A percentile compares a stretch with the other conserved stretches of the same genome.
Evolutionary conservation across 2,113 vertebrate genomes (phyloP).

Genomic region (Uria aalge): DNA sequence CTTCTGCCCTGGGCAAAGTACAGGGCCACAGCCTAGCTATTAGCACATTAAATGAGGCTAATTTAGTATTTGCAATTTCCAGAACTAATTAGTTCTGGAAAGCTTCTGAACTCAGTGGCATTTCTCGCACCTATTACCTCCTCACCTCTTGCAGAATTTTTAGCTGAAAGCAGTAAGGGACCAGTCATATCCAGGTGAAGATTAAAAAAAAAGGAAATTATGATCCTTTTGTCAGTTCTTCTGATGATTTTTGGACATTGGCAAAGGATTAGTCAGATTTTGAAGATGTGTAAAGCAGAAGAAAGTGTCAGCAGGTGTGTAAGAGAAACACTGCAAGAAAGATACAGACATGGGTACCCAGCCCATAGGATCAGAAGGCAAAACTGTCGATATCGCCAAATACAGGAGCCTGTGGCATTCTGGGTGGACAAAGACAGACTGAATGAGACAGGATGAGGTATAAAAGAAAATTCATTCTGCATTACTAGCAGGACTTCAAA

Average conservation of each 20-base stretch:
- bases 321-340: not conserved
- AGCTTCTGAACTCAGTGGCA: not conserved
- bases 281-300: not conserved
- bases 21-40: not conserved
- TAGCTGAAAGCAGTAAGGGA: not conserved
- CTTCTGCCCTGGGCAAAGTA: not conserved
- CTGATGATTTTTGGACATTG: not conserved
- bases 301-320: not conserved
- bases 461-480: not conserved
- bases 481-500: not conserved
- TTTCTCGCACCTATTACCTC: not conserved
- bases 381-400: not conserved
- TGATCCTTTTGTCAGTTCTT: not conserved
- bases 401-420: not conserved
- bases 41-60: fast-evolving
- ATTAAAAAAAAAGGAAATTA: not conserved
- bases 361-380: not conserved
- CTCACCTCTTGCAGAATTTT: not conserved
- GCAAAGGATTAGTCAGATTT: not conserved
- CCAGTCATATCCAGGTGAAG: not conserved
- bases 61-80: not conserved
- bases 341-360: fast-evolving
- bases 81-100: not conserved
- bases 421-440: not conserved
- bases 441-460: not conserved